Base-by-base conservation (phyloP, 2,888 invertebrate species). In the Pomacea canaliculata region DNA sequence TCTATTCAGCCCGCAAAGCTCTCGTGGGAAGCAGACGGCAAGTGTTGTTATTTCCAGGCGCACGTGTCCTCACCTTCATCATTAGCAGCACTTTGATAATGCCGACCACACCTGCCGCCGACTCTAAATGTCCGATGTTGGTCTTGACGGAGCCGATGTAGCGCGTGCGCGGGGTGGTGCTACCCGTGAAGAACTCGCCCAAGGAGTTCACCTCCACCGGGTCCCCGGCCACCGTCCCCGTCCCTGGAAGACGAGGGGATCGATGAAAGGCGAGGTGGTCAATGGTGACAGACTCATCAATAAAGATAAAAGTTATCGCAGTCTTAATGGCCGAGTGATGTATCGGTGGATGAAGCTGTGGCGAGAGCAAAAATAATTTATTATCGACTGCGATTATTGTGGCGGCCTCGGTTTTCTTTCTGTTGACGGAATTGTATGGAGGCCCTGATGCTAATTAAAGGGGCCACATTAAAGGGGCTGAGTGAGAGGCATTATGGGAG, bases 101-200 rank as follows among this genome's bases (percentile, higher is more conserved):
- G 0, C 84, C 84, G 3, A 85, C 85, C 12, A 83, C 82, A 0
- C 86, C 87, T 3, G 87, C 85, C 0, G 84, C 85, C 2, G 85
- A 82, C 72, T 86, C 86, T 23, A 82, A 76, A 69, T 87, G 87
- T 12, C 87, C 87, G 62, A 87, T 85, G 71, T 86, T 87, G 27
- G 85, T 83, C 76, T 86, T 86, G 5, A 85, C 85, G 1, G 87
- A 87, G 1, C 87, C 87, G 12, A 87, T 71, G 37, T 74, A 60
- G 16, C 76, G 69, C 18, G 62, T 49, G 0, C 69, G 67, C n/a
- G 72, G 49, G 9, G 59, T 59, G 16, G 65, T 62, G 13, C 72
- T n/a, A n/a, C 66, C 16, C 4, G 63, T 68, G 68, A 84, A 83
- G 63, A 81, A 80, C 23, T 73, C 72, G 0, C 82, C 81, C 12